Base-by-base conservation (phyloP, 2,797 vertebrate species). In the Arnoldichthys spilopterus region DNA sequence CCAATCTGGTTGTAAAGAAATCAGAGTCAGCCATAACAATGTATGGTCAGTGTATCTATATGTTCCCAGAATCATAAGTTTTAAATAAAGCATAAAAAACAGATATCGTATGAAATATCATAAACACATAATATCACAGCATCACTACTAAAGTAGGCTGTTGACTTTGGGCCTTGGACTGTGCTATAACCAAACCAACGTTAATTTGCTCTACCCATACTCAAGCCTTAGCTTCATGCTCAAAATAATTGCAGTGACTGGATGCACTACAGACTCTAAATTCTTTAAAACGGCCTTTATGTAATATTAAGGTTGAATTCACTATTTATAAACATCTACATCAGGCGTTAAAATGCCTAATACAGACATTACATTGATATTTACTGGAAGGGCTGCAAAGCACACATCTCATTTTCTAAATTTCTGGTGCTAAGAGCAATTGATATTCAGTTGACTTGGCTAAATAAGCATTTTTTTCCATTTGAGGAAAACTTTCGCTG, bases 391-490 rank as follows among this genome's bases (percentile, higher is more conserved):
- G 2, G 40, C 71, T 56, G 43, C 28, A 30, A 56, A 20, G 28
- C 47, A 34, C 22, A 64, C 28, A 30, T 37, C 16, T 53, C 18
- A 67, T 70, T 74, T 26, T 63, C 28, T 9, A 8, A 30, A 63
- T 73, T 67, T 71, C 47, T 16, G 47, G 26, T 51, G 49, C 30
- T 20, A 56, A 73, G 66, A 61, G n/a, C 47, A 76, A 73, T 81
- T 62, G 45, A 69, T 72, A 53, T 73, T 74, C 56, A 53, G 66
- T 43, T 47, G 54, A 78, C 76, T 72, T 58, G 56, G 68, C 72
- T 72, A 54, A 82, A 74, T 28, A 15, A 30, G 30, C 6, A 56
- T 59, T 81, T 69, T 37, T 49, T 62, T 43, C 69, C 49, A 32
- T 5, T 68, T 34, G 4, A 2, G 45, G 16, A 68, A 40, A 71